Evolutionary conservation across 2,797 vertebrate genomes (phyloP), one percentile per base, ranked within the genome.

Genomic region (Gobio occitaniae): DNA sequence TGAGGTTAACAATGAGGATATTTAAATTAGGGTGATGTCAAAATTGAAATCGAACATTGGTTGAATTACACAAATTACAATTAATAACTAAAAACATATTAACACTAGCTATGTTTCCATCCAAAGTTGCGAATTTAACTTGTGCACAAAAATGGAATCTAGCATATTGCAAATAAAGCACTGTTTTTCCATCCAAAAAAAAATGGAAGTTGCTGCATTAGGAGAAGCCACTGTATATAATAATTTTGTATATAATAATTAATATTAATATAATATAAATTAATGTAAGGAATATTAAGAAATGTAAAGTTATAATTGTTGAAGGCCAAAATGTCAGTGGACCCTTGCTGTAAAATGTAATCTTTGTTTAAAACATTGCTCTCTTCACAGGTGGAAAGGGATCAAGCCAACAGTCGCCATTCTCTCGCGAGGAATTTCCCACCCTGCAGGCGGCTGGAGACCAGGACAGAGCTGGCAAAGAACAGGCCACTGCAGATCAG

Each of bases 381-480:
- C 50, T 78, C 38, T 77, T 36, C 25, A 47, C 85, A 98, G 97
- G 97, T 97, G 97, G 97, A 98, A 97, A 96, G 97, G 97, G 92
- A 97, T 98, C 95, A 97, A 98, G 92, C 97, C 97, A 95, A 97
- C 97, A 92, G 92, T 98, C 96, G 94, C 97, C 97, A 96, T 98
- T 98, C 97, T 98, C 97, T 97, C 97, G 97, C 94, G 97, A 98
- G 97, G 97, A 98, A 97, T 98, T 98, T 98, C 97, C 97, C 96
- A 98, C 96, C 96, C 97, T 98, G 96, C 97, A 97, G 96, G 97
- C 97, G 93, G 97, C 97, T 97, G 97, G 97, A 94, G 97, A 98
- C 95, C 97, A 96, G 97, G 97, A 98, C 96, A 98, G 93, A 95
- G 96, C 93, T 97, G 97, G 96, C 97, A 97, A 90, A 96, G 97